These are phyloP conservation scores for Aphaenogaster ashmeadi DNA, from an alignment of 1,140 invertebrate species.

Conservation along the genomic window DNA sequence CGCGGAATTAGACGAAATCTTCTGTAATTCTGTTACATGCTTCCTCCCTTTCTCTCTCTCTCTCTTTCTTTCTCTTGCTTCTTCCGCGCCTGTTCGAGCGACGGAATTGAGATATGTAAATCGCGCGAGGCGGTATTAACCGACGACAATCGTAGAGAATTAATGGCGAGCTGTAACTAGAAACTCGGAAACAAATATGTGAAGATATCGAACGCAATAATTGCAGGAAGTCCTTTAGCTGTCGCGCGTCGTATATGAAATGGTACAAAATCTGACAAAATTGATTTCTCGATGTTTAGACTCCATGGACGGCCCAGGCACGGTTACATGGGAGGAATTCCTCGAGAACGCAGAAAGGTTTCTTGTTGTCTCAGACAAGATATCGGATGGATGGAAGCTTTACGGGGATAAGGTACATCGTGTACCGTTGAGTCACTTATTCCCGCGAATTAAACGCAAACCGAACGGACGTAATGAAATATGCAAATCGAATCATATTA, in stretches of 20 bases:
- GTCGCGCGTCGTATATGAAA: background rate
- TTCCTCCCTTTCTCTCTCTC: background rate
- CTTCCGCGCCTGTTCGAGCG: background rate
- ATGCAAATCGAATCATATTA: background rate
- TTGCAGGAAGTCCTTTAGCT: background rate
- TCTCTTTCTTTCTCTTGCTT: background rate
- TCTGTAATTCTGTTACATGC: background rate
- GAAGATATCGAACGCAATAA: background rate
- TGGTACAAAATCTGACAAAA: background rate
- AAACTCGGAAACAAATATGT: background rate
- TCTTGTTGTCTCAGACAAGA: constrained; percentile 76
- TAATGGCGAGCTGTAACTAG: background rate
- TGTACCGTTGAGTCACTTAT: background rate
- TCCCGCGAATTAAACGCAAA: background rate
- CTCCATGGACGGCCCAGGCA: constrained; percentile 84
- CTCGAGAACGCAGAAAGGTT: constrained; percentile 81
- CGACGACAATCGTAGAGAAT: background rate
- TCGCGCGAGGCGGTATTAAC: background rate
- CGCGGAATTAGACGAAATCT: constrained; percentile 29
- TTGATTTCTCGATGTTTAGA: constrained; percentile 33
- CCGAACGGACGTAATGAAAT: background rate
- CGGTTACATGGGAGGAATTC: constrained; percentile 85
- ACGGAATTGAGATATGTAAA: background rate
- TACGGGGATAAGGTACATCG: constrained; percentile 81
- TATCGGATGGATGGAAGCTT: constrained; percentile 84